Evolutionary conservation across 2,888 invertebrate genomes (phyloP), one percentile per base, ranked within the genome.

Genomic region (Buathra laborator): DNA sequence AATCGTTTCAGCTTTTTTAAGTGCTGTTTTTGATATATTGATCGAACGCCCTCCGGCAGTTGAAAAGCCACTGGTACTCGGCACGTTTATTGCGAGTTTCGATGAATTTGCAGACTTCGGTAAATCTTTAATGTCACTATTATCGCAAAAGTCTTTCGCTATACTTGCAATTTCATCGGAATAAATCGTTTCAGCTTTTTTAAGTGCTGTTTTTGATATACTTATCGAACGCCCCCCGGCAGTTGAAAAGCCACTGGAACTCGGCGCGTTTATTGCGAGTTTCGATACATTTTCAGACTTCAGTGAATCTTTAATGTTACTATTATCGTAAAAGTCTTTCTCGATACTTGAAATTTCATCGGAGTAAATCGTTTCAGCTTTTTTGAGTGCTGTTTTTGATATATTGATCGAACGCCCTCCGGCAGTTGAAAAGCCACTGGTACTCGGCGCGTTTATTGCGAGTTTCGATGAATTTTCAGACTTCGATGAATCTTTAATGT

Each of bases 31-130:
- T 6, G 88, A 89, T 2, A 91, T 82, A 19, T 77, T 74, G 6
- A 90, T 85, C 46, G 71, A 64, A 81, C 88, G 89, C 19, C 91
- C 90, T 78, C 89, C 92, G 9, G 93, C 93, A 37, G 94, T 94
- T 86, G 89, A 87, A 77, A 92, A 92, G 24, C 91, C 91, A 10
- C 66, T 14, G n/a, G n/a, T 16, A 12, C 9, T n/a, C 29, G n/a
- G 56, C 62, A 3, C 64, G 44, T 62, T 66, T 67, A 82, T 88
- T 87, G 24, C 89, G 89, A 82, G 81, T 84, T 44, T 59, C 16
- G 66, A 10, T n/a, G 67, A 62, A 85, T 86, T 44, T 66, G 14
- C 29, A 7, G 43, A 78, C 2, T 68, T 71, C 37, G 71, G 79
- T 29, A 53, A 68, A 56, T 79, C 70, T 53, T 87, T 90, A 51